Evolutionary conservation across 2,888 invertebrate genomes (phyloP), one percentile per base, ranked within the genome.

Genomic region (Epicampocera succincta): DNA sequence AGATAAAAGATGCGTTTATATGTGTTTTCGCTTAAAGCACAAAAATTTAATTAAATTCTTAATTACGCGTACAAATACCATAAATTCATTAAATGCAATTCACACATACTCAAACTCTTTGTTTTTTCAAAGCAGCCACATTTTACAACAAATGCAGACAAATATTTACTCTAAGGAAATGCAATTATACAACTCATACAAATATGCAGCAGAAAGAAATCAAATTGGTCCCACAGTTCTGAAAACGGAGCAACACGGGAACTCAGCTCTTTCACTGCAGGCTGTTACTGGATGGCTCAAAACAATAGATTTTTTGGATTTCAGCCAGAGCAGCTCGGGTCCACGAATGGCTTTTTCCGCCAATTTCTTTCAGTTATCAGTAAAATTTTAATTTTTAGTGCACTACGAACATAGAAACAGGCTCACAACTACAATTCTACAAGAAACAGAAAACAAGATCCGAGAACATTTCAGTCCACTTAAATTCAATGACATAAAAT

Each of bases 71-170:
- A 86, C 87, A 61, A 86, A 87, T 88, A 85, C 88, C 86, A 88
- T 88, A 88, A 89, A 89, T 89, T 89, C 89, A 89, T 89, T 87
- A 88, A 89, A 87, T 88, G 87, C 88, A 88, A 87, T 87, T 87
- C 86, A 87, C 82, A 87, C 85, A 84, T 86, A 78, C 72, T 42
- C 17, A 17, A 21, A 25, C 40, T 25, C 56, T 56, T 17, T 80
- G 13, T 50, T 48, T 33, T 66, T 69, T 69, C 15, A 46, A 48
- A 54, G 29, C 61, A 68, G 13, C 52, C 48, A 63, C 50, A 72
- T 52, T 50, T 71, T 66, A 63, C 33, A 60, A 33, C 2, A 71
- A 56, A 48, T 61, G 54, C 42, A 63, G 4, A 50, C 61, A 61
- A 42, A 15, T 21, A 38, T 46, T 61, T 38, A 46, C 29, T 25